phyloP scores from a whole-genome alignment of 2,888 invertebrate species.

The Synanthedon myopaeformis region DNA sequence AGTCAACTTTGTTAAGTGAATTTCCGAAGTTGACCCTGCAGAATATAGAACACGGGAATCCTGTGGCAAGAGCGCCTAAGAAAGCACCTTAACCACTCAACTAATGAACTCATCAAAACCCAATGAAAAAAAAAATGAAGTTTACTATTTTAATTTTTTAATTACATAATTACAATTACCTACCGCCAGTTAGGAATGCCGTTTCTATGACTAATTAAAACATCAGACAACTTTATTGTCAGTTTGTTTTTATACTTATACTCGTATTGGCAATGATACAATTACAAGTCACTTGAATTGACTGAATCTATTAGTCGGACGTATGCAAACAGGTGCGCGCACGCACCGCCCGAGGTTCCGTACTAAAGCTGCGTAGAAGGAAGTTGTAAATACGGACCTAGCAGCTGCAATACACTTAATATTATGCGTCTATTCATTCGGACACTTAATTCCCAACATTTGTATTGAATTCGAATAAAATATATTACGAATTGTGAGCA shows the following conservation, averaged over 20 bases:
- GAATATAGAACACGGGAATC: no score
- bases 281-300: constrained; percentile 48
- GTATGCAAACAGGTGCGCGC: constrained; percentile 44
- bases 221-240: neutral
- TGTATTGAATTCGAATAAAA: constrained; percentile 23
- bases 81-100: no score
- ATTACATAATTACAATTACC: no score
- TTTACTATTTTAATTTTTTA: no score
- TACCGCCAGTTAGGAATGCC: no score
- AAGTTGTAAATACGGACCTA: constrained; percentile 50
- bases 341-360: constrained; percentile 22
- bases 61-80: no score
- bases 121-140: no score
- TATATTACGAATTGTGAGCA: constrained; percentile 2
- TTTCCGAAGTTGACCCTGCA: no score
- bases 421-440: constrained; percentile 23
- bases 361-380: constrained; percentile 44
- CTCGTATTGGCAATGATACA: constrained; percentile 33
- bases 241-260: neutral
- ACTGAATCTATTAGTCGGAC: constrained; percentile 49
- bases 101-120: no score
- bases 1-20: no score
- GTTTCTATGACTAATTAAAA: no score
- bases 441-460: constrained; percentile 33
- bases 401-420: constrained; percentile 42